Conservation (phyloP, 1,140 invertebrate genomes). For the Saccostrea cuccullata region DNA sequence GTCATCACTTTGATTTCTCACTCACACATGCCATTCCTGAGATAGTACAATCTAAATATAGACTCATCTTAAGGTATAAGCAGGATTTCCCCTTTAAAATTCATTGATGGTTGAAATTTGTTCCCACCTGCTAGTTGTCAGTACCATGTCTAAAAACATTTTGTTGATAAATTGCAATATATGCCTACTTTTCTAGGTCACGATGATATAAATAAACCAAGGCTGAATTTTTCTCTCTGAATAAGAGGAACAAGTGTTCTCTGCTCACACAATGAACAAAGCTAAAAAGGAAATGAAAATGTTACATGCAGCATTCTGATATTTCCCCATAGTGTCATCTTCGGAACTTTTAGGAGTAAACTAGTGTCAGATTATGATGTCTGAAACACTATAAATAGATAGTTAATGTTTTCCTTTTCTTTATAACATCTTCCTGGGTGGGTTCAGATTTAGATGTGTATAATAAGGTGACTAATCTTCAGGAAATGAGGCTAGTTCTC, state of each 20-base stretch:
- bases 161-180: conserved; percentile 34
- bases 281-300: neutral
- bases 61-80: too few species aligned
- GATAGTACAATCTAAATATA: too few species aligned
- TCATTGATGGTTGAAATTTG: neutral
- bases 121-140: neutral
- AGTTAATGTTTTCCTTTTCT: neutral
- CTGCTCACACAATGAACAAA: neutral
- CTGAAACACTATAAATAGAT: neutral
- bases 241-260: conserved; percentile 33
- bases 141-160: neutral
- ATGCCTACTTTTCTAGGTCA: conserved; percentile 7
- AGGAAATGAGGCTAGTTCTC: neutral
- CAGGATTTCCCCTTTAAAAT: neutral
- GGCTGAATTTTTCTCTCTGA: neutral
- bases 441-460: neutral
- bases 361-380: neutral
- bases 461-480: neutral
- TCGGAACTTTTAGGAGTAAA: neutral
- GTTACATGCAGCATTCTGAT: neutral
- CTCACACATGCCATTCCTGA: neutral
- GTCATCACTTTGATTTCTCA: conserved; percentile 20
- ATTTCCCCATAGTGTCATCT: neutral
- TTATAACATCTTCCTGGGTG: neutral
- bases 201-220: neutral